Percentiles rank a stretch among this genome's conserved stretches.
These are phyloP conservation scores for Neria commutata DNA, from an alignment of 2,888 invertebrate species.

Conservation along the genomic window DNA sequence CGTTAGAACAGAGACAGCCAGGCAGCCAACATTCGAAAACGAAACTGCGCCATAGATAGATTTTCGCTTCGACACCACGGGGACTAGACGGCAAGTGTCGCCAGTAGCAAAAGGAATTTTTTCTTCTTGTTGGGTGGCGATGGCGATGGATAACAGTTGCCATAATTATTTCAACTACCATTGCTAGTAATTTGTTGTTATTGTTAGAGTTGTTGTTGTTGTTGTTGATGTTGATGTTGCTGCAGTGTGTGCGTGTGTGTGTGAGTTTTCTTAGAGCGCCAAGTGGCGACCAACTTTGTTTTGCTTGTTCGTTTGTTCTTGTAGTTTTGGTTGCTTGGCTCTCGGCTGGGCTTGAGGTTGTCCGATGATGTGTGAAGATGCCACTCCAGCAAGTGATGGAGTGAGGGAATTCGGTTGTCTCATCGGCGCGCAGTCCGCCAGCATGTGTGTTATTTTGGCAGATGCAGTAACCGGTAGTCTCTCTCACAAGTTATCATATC, in stretches of 20 bases:
- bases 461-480: too few species aligned
- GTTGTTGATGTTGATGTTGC: constrained; percentile 12
- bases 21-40: constrained; percentile 52
- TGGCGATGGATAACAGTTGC: constrained; percentile 31
- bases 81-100: constrained; percentile 55
- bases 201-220: constrained; percentile 23
- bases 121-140: constrained; percentile 14
- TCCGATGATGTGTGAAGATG: constrained; percentile 1
- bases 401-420: too few species aligned
- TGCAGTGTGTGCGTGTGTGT: too few species aligned
- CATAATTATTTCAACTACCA: constrained; percentile 37
- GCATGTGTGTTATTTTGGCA: too few species aligned
- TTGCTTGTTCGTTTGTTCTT: constrained; percentile 22
- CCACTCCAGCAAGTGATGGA: neutral
- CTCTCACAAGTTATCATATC: too few species aligned
- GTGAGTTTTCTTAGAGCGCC: constrained; percentile 14
- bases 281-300: constrained; percentile 33
- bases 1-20: constrained; percentile 42
- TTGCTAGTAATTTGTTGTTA: constrained; percentile 31
- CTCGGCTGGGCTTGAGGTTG: neutral
- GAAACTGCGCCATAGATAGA: constrained; percentile 40
- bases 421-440: too few species aligned
- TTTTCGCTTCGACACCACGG: constrained; percentile 53
- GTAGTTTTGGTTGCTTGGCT: neutral
- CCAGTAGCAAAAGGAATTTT: constrained; percentile 45